Conservation (phyloP, 2,797 vertebrate genomes). For the Cirrhinus molitorella region DNA sequence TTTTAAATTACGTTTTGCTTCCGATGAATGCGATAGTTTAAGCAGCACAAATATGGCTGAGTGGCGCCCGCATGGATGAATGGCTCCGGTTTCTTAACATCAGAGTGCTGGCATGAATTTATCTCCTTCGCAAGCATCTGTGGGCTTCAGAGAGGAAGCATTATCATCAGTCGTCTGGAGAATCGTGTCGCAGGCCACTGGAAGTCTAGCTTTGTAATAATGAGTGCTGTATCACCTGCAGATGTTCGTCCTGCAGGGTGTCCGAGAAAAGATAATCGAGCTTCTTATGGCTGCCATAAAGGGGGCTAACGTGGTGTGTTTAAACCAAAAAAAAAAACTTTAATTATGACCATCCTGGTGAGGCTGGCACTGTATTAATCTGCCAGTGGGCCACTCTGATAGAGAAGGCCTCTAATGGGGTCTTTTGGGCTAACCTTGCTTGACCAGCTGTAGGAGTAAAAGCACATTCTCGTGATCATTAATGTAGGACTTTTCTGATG, state of each 20-base stretch:
- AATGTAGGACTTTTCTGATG: slow-evolving; percentile 61
- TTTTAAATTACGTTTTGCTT: not conserved
- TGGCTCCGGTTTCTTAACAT: slow-evolving; percentile 27
- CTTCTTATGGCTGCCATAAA: slow-evolving; percentile 71
- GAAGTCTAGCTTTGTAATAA: slow-evolving; percentile 69
- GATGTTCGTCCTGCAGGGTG: slow-evolving; percentile 75
- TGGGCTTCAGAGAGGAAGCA: slow-evolving; percentile 50
- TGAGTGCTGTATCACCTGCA: slow-evolving; percentile 72
- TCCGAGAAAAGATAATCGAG: slow-evolving; percentile 77
- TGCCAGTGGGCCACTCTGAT: slow-evolving; percentile 70
- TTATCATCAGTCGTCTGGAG: slow-evolving; percentile 67
- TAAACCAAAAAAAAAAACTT: slow-evolving; percentile 67
- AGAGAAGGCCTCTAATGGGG: slow-evolving; percentile 68
- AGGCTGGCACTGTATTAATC: slow-evolving; percentile 70
- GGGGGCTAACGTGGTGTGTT: slow-evolving; percentile 63
- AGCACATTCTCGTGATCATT: slow-evolving; percentile 68
- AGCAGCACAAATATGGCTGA: not conserved
- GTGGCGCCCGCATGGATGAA: not conserved
- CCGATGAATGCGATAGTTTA: not conserved
- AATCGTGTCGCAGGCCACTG: slow-evolving; percentile 68
- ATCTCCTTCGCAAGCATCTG: not conserved
- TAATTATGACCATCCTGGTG: slow-evolving; percentile 78
- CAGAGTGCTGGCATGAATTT: slow-evolving; percentile 16
- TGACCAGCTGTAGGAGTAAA: slow-evolving; percentile 57
- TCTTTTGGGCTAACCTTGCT: slow-evolving; percentile 56